phyloP scores from a whole-genome alignment of 2,113 vertebrate species.

The Hiodon tergisus region DNA sequence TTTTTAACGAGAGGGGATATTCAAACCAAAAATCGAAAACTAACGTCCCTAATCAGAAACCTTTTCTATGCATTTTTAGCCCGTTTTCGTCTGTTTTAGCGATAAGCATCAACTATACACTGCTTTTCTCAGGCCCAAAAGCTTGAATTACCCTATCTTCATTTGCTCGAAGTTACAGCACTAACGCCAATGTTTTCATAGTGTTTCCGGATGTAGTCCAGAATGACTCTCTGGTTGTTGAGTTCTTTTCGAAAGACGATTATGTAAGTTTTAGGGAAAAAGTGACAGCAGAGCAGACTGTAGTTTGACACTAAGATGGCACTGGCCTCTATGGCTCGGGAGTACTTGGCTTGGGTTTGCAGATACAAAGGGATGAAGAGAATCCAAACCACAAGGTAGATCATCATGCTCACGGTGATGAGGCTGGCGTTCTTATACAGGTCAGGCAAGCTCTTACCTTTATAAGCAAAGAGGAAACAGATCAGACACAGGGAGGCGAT shows the following conservation, averaged over 20 bases:
- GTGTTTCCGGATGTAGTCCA: conserved; percentile 61
- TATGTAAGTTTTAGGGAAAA: conserved; percentile 72
- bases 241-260: conserved; percentile 67
- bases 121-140: not conserved
- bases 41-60: not conserved
- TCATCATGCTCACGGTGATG: conserved; percentile 45
- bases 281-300: conserved; percentile 68
- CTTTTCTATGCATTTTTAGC: not conserved
- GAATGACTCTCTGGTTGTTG: conserved; percentile 69
- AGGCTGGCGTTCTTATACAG: conserved; percentile 51
- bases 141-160: conserved; percentile 19
- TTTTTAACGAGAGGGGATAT: not conserved
- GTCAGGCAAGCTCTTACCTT: conserved; percentile 49
- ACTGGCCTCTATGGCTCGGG: conserved; percentile 61
- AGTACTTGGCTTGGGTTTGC: conserved; percentile 59
- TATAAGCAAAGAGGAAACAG: conserved; percentile 48
- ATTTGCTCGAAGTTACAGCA: conserved; percentile 49
- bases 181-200: not conserved
- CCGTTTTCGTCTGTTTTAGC: not conserved
- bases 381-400: conserved; percentile 59
- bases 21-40: not conserved
- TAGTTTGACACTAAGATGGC: conserved; percentile 76
- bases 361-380: conserved; percentile 70
- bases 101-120: not conserved
- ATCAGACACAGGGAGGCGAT: conserved; percentile 28